phyloP scores from a whole-genome alignment of 2,888 invertebrate species.

The Gymnosoma rotundatum region DNA sequence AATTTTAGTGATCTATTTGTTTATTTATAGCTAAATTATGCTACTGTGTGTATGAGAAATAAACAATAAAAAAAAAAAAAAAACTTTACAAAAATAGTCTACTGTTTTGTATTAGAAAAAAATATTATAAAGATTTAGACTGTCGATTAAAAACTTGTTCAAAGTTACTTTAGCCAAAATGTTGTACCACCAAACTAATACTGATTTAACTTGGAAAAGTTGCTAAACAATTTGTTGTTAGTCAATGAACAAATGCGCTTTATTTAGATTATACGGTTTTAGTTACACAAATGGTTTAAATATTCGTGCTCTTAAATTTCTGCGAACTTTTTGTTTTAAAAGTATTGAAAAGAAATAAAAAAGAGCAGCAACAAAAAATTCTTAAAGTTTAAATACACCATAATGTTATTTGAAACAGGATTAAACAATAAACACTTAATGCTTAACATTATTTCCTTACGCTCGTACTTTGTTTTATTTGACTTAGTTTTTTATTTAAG shows the following conservation, averaged over 20 bases:
- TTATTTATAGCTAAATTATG: no score
- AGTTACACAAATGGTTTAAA: conserved; percentile 6
- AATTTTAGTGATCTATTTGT: no score
- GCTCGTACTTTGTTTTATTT: conserved; percentile 51
- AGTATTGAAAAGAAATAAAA: conserved; percentile 22
- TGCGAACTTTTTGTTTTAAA: background rate
- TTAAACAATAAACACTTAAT: conserved; percentile 63
- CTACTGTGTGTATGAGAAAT: no score
- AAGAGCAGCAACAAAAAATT: conserved; percentile 32
- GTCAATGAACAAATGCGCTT: conserved; percentile 10
- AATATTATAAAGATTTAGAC: background rate
- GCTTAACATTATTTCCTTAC: conserved; percentile 53
- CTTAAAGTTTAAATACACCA: conserved; percentile 50
- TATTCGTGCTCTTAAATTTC: background rate
- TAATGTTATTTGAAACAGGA: conserved; percentile 58
- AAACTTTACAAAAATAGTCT: no score
- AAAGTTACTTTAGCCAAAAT: conserved; percentile 1
- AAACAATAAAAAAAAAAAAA: no score
- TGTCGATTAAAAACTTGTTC: background rate
- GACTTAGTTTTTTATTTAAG: conserved; percentile 14
- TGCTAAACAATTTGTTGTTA: conserved; percentile 5
- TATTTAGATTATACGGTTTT: conserved; percentile 6
- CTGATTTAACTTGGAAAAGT: conserved; percentile 15
- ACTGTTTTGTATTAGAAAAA: no score
- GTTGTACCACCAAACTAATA: background rate